A percentile compares a stretch with the other conserved stretches of the same genome.
Evolutionary conservation across 2,888 invertebrate genomes (phyloP).

Genomic region (Ormyrus pomaceus): DNA sequence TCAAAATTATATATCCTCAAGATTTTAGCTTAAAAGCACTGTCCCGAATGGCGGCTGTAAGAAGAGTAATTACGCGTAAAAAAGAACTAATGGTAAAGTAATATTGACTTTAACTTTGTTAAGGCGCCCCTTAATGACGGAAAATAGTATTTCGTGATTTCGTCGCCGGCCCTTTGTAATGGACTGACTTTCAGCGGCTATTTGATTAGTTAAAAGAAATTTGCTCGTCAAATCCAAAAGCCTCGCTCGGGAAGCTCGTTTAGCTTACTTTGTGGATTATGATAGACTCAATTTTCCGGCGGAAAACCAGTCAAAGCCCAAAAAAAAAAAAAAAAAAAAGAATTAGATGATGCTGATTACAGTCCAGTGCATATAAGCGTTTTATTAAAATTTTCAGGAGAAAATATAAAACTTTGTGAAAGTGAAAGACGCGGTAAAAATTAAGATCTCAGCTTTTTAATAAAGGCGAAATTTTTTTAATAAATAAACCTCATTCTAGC

Average conservation of each 20-base stretch:
- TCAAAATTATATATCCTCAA: too few relatives aligned
- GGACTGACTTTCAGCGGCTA: constrained; percentile 1
- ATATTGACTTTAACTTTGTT: neutral
- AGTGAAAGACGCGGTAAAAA: neutral
- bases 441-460: too few relatives aligned
- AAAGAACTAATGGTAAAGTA: neutral
- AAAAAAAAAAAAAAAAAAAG: neutral
- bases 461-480: too few relatives aligned
- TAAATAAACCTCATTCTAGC: too few relatives aligned
- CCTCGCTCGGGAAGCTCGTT: neutral
- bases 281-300: constrained; percentile 16
- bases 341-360: constrained; percentile 24
- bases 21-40: too few relatives aligned
- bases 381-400: too few relatives aligned
- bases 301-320: neutral
- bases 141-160: neutral
- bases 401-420: neutral
- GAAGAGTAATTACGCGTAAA: too few relatives aligned
- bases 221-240: constrained; percentile 1
- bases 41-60: too few relatives aligned
- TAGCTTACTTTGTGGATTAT: constrained; percentile 3
- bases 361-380: neutral
- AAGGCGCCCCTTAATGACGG: neutral
- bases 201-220: constrained; percentile 18
- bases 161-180: neutral